These are phyloP conservation scores for Phortica okadai DNA, from an alignment of 2,888 invertebrate species.

Conservation along the genomic window DNA sequence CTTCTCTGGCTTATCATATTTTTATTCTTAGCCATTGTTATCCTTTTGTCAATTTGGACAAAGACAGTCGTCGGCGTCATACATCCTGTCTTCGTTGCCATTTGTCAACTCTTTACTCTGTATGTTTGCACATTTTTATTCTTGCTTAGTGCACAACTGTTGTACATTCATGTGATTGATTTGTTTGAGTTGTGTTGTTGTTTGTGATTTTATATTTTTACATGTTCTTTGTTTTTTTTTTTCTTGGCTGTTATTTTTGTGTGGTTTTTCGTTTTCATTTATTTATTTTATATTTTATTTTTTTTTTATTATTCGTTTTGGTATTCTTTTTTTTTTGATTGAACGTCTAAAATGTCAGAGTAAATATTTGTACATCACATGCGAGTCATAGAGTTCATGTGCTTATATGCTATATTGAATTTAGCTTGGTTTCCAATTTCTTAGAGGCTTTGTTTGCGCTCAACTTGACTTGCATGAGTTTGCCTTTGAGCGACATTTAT, in stretches of 20 bases:
- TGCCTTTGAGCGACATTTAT: background rate
- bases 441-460: background rate
- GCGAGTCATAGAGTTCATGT: background rate
- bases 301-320: background rate
- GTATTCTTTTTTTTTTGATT: background rate
- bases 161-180: background rate
- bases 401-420: background rate
- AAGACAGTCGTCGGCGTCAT: no score
- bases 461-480: background rate
- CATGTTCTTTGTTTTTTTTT: background rate
- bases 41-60: no score
- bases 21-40: no score
- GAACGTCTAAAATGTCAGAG: background rate
- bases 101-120: background rate
- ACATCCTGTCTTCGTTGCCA: no score
- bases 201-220: background rate
- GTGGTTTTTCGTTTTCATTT: background rate
- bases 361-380: constrained; percentile 5
- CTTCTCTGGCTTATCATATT: background rate
- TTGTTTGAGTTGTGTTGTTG: background rate
- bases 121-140: background rate
- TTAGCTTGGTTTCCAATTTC: background rate
- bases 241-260: background rate
- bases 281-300: background rate
- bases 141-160: background rate